Evolutionary conservation across 2,113 vertebrate genomes (phyloP), one percentile per base, ranked within the genome.

Genomic region (Dipodomys stephensi): DNA sequence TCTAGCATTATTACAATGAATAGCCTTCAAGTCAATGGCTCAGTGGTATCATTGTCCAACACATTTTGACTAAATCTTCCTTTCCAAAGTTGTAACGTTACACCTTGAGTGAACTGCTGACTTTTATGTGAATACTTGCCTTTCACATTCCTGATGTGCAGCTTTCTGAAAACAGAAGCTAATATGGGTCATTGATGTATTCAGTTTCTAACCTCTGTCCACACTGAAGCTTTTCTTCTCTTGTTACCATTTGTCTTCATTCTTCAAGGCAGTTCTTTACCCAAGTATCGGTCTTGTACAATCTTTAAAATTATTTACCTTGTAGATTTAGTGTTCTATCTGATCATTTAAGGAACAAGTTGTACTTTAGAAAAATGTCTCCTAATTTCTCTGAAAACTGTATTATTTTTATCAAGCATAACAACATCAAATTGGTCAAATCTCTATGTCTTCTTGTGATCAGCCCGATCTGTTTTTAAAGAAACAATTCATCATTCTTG

Each of bases 241-340:
- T 30, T 97, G 30, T 62, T 11, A 7, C 57, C 91, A 89, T 97
- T 96, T 96, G 80, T 97, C 96, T 97, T 98, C 97, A 96, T 96
- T 97, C 67, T 87, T 97, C 39, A 83, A 91, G 78, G 92, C 81
- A 97, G 49, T 65, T 92, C 49, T 96, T 97, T 94, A 89, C 87
- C 68, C 80, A 92, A 94, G 83, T 3, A 92, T 49, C 76, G 95
- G 83, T 94, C 94, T 96, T 71, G 65, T 68, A 91, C 2, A 2
- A 88, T 82, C 57, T 88, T 67, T 78, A 4, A 81, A 94, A 62
- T 0, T 28, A 89, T 80, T 93, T 96, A 97, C 95, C 92, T 97
- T 97, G 92, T 79, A 94, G 90, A 95, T 96, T 88, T 94, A 77
- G 84, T 67, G 90, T 96, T 82, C 93, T 96, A 73, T 62, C 72